Conservation (phyloP, 2,888 invertebrate genomes). For the Pristionchus fissidentatus region DNA sequence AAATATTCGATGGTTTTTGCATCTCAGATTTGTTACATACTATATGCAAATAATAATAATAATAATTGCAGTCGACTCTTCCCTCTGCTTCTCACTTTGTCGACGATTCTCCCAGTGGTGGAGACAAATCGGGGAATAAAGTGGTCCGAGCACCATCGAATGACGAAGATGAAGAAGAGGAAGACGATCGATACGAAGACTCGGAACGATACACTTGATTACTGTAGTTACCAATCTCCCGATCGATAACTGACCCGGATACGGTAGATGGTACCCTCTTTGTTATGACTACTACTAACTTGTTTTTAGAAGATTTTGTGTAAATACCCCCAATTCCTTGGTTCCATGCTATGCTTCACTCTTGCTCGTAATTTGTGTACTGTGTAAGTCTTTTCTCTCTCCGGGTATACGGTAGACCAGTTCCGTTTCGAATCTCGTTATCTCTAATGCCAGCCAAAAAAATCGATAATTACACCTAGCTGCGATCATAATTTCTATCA, state of each 20-base stretch:
- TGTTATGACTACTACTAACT: not conserved
- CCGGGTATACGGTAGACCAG: conserved; percentile 17
- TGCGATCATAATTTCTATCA: conserved; percentile 14
- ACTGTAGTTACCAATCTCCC: not conserved
- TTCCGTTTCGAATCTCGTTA: conserved; percentile 33
- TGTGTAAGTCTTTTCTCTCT: conserved; percentile 15
- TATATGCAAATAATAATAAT: not conserved
- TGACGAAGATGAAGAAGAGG: conserved; percentile 47
- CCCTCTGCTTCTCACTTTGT: conserved; percentile 36
- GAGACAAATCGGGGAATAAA: conserved; percentile 4
- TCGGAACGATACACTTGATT: conserved; percentile 18
- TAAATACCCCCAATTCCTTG: not conserved
- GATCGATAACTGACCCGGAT: not conserved
- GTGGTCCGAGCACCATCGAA: not conserved
- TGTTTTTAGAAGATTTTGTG: conserved; percentile 21
- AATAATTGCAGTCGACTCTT: conserved; percentile 28
- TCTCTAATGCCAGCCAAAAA: conserved; percentile 33
- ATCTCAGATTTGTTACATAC: too few relatives aligned
- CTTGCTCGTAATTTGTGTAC: conserved; percentile 23
- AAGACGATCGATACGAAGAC: conserved; percentile 40
- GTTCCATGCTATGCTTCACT: not conserved
- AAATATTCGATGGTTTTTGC: too few relatives aligned
- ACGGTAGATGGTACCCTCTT: not conserved
- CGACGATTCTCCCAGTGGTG: conserved; percentile 22
- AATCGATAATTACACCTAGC: not conserved